Conservation (phyloP, 2,797 vertebrate genomes). For the Sparidentex hasta region DNA sequence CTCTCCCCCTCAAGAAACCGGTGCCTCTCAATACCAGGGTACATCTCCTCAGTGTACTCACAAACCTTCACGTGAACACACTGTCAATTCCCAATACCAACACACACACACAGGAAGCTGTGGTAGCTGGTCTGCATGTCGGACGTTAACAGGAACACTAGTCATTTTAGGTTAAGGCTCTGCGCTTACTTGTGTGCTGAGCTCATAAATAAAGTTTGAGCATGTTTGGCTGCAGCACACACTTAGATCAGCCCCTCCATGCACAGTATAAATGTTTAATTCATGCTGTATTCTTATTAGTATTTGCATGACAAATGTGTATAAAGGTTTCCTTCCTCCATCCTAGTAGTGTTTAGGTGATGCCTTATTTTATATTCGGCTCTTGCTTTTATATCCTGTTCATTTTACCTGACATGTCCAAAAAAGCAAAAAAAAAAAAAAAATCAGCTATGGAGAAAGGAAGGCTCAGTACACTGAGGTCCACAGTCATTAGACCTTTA, state of each 20-base stretch:
- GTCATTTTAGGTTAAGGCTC: not conserved
- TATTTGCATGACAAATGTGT: not conserved
- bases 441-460: not conserved
- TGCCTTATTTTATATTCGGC: not conserved
- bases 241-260: not conserved
- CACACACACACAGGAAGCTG: conserved; percentile 5
- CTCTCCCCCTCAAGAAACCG: not conserved
- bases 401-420: not conserved
- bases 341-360: no score
- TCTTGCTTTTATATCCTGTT: not conserved
- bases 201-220: no score
- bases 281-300: not conserved
- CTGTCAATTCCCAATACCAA: not conserved
- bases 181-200: not conserved
- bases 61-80: not conserved
- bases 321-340: no score
- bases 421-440: not conserved
- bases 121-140: not conserved
- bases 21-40: not conserved
- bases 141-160: not conserved
- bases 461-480: not conserved
- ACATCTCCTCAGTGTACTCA: not conserved
- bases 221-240: not conserved
- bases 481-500: not conserved
- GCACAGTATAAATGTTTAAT: not conserved